These are phyloP conservation scores for Nymphalis urticae DNA, from an alignment of 2,888 invertebrate genomes.

Conservation along the genomic window DNA sequence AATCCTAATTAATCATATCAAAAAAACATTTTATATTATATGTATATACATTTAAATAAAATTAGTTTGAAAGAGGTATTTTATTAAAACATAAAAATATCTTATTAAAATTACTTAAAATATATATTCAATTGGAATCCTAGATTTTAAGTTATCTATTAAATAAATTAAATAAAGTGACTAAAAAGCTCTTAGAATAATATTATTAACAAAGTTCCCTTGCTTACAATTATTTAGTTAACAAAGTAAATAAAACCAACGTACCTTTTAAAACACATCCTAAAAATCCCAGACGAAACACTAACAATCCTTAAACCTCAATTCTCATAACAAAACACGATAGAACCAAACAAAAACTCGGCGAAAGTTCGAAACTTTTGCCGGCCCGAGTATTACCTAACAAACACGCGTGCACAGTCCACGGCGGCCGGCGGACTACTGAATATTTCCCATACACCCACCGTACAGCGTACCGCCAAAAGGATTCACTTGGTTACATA, in stretches of 20 bases:
- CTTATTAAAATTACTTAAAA: too few species aligned
- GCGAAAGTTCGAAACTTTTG: constrained; percentile 63
- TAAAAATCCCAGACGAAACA: constrained; percentile 20
- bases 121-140: too few species aligned
- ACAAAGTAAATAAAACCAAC: constrained; percentile 9
- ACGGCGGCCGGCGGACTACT: constrained; percentile 60
- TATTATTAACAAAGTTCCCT: too few species aligned
- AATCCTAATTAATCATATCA: too few species aligned
- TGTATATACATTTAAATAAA: too few species aligned
- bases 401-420: constrained; percentile 51
- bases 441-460: constrained; percentile 45
- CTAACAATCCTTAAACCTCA: constrained; percentile 19
- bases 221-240: neutral
- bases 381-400: constrained; percentile 39
- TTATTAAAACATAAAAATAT: too few species aligned
- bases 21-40: too few species aligned
- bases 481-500: constrained; percentile 71
- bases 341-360: constrained; percentile 25
- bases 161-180: too few species aligned
- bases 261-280: constrained; percentile 29
- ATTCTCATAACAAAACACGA: constrained; percentile 27
- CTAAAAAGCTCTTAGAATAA: too few species aligned
- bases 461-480: constrained; percentile 54
- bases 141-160: too few species aligned
- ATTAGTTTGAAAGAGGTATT: too few species aligned